These are phyloP conservation scores for Proterorhinus semilunaris DNA, from an alignment of 2,113 vertebrate genomes.

Conservation along the genomic window DNA sequence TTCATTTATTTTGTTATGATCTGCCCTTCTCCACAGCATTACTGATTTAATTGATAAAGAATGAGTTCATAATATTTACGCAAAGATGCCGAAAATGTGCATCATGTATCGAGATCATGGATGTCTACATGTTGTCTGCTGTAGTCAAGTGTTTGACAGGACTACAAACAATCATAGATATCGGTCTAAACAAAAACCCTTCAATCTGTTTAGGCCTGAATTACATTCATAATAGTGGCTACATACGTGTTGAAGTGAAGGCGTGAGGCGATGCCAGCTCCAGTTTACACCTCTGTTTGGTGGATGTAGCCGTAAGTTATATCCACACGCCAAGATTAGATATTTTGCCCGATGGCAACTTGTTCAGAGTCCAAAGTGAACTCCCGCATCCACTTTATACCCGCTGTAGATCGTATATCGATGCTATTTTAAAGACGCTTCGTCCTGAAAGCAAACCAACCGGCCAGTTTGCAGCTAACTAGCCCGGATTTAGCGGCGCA, in stretches of 20 bases:
- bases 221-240: neutral
- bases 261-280: constrained; percentile 54
- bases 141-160: too few species aligned
- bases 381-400: too few species aligned
- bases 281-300: constrained; percentile 37
- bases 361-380: neutral
- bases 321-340: constrained; percentile 8
- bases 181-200: too few species aligned
- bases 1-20: too few species aligned
- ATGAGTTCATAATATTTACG: too few species aligned
- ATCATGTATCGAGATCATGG: too few species aligned
- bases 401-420: neutral
- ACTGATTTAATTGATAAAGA: too few species aligned
- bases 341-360: constrained; percentile 16
- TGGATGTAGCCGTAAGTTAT: neutral
- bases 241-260: constrained; percentile 50
- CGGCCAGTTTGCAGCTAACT: neutral
- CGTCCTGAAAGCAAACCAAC: neutral
- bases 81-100: too few species aligned
- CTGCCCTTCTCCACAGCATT: too few species aligned
- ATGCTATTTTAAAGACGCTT: neutral
- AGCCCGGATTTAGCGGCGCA: constrained; percentile 19
- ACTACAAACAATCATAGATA: too few species aligned
- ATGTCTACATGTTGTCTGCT: too few species aligned
- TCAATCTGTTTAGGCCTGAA: neutral